Evolutionary conservation across 2,113 vertebrate genomes (phyloP), one percentile per base, ranked within the genome.

Genomic region (Prochilodus magdalenae): DNA sequence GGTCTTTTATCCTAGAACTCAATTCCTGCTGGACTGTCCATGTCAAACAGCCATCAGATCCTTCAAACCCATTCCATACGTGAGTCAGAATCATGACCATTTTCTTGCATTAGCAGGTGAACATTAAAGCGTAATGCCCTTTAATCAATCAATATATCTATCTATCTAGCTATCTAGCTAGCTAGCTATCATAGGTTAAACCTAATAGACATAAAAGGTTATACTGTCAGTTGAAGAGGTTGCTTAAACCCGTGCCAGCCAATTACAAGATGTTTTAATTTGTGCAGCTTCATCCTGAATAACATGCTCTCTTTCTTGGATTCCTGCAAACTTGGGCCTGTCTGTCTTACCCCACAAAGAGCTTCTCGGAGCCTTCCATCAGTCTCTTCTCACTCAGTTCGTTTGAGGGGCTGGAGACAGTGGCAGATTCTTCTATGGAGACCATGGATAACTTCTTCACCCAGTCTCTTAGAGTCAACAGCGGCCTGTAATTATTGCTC

Each of bases 21-120:
- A 87, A 85, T 89, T 95, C 94, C 82, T 95, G 94, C 81, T 53
- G 3, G 95, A 95, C 82, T 96, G 94, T 84, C 89, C 90, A 53
- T n/a, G n/a, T 0, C 36, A 85, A 73, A 87, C 93, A 87, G 63
- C 85, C 89, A 87, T 97, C 90, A 93, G 88, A 89, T 95, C 94
- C 62, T 91, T 97, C 79, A 94, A 91, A 90, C 95, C 95, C 84
- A 90, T 97, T 92, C 92, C 92, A 90, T 93, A 95, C 20, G 96
- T 96, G 92, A 95, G 96, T 87, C 66, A 30, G 16, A 27, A 24
- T n/a, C 7, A 60, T 22, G 18, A 70, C n/a, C 7, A 10, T 40
- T 26, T 10, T 67, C 1, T 22, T 60, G 11, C 18, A 24, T 55
- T 22, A 20, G 20, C 20, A 22, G 53, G 11, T 57, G 13, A 75